Evolutionary conservation across 2,888 invertebrate species (phyloP).

Genomic region (Pardosa pseudoannulata): DNA sequence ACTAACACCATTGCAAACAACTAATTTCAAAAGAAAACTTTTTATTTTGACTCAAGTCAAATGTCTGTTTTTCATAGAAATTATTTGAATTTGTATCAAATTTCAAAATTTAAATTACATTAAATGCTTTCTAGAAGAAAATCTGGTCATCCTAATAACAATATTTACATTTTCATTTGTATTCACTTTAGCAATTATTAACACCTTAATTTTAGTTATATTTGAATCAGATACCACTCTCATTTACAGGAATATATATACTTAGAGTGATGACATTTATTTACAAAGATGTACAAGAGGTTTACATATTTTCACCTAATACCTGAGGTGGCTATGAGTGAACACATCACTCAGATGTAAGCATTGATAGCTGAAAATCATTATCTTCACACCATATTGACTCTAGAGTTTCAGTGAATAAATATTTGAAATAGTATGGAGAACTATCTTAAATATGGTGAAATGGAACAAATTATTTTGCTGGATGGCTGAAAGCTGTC

Average conservation of each 20-base stretch:
- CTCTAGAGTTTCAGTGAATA: too few species aligned
- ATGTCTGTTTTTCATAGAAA: not conserved
- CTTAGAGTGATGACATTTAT: conserved; percentile 42
- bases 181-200: conserved; percentile 29
- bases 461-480: too few species aligned
- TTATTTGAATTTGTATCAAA: not conserved
- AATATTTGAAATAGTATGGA: too few species aligned
- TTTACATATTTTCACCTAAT: conserved; percentile 33
- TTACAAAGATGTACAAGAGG: conserved; percentile 51
- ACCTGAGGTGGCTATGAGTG: conserved; percentile 48
- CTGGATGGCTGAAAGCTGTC: too few species aligned
- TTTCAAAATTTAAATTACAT: not conserved
- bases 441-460: too few species aligned
- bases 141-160: conserved; percentile 49
- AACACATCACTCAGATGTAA: conserved; percentile 20
- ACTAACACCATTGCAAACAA: not conserved
- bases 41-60: not conserved
- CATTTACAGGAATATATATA: conserved; percentile 34
- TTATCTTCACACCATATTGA: not conserved
- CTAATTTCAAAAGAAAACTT: not conserved
- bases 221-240: not conserved
- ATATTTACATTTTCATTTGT: conserved; percentile 19
- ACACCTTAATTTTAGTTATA: conserved; percentile 31
- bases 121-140: not conserved
- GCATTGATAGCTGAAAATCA: conserved; percentile 18